These are phyloP conservation scores for Xiphias gladius DNA, from an alignment of 2,113 vertebrate genomes.

Conservation along the genomic window DNA sequence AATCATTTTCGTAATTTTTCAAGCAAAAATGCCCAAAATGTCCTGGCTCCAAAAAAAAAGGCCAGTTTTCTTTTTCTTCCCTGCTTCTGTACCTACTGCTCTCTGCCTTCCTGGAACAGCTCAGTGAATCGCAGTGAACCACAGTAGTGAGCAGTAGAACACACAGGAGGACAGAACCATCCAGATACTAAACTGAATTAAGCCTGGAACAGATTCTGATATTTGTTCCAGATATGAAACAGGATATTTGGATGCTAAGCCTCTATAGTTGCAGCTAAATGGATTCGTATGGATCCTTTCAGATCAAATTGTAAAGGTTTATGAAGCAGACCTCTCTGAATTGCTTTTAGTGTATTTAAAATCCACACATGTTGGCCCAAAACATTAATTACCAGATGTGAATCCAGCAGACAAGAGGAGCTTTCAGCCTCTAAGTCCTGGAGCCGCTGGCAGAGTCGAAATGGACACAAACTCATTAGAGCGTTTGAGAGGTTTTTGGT, in stretches of 20 bases:
- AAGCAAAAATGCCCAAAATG: too few relatives aligned
- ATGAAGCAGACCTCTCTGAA: constrained; percentile 5
- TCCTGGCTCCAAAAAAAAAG: too few relatives aligned
- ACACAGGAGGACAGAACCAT: not conserved
- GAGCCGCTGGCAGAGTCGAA: constrained; percentile 28
- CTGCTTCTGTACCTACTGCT: too few relatives aligned
- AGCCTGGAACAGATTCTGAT: not conserved
- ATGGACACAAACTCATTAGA: constrained; percentile 60
- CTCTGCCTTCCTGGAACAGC: too few relatives aligned
- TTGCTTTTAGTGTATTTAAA: constrained; percentile 61
- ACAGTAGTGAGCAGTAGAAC: not conserved
- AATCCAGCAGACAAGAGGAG: constrained; percentile 45
- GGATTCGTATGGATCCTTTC: constrained; percentile 27
- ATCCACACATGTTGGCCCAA: constrained; percentile 28
- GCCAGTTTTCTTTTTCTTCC: too few relatives aligned
- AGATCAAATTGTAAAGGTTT: constrained; percentile 26
- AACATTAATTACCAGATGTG: constrained; percentile 66
- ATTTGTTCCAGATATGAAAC: not conserved
- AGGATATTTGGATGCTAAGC: constrained; percentile 21
- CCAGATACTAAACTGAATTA: not conserved
- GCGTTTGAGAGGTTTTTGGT: constrained; percentile 53
- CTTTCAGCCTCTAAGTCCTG: constrained; percentile 55
- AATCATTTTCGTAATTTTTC: too few relatives aligned
- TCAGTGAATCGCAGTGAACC: constrained; percentile 38
- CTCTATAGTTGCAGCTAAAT: constrained; percentile 6